Conservation (phyloP, 2,113 vertebrate genomes). For the Mastomys natalensis region DNA sequence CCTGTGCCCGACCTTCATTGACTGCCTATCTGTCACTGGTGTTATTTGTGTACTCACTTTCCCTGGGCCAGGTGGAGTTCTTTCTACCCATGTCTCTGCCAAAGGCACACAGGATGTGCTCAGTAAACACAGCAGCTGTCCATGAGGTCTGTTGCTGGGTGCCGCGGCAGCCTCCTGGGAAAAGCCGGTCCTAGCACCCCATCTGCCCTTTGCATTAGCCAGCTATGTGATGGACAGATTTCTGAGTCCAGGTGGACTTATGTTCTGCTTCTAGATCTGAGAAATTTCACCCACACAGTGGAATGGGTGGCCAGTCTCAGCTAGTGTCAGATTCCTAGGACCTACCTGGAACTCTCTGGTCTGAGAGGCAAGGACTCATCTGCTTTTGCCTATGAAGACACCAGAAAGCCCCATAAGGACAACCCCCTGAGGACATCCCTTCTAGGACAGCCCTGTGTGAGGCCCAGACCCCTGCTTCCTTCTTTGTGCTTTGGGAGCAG, state of each 20-base stretch:
- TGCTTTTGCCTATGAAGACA: background rate
- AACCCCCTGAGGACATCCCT: background rate
- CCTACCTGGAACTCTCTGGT: background rate
- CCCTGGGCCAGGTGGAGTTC: background rate
- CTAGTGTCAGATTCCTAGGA: accelerated
- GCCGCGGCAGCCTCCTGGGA: background rate
- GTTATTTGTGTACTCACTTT: accelerated
- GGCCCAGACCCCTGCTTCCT: background rate
- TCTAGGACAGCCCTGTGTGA: background rate
- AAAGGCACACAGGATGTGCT: no score
- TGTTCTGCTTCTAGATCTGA: background rate
- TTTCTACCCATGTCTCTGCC: background rate
- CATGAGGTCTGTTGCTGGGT: background rate
- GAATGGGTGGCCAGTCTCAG: background rate
- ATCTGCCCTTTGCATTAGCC: background rate
- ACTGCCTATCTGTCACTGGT: background rate
- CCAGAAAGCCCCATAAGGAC: accelerated
- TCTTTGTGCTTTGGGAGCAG: background rate
- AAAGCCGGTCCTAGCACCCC: no score
- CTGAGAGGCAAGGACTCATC: background rate
- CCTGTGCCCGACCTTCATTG: background rate
- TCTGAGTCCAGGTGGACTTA: background rate
- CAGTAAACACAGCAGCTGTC: background rate
- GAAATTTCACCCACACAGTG: background rate
- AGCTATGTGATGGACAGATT: background rate